Conservation (phyloP, 53 echinoderm and acorn worm species). For the Glandiceps talaboti region DNA sequence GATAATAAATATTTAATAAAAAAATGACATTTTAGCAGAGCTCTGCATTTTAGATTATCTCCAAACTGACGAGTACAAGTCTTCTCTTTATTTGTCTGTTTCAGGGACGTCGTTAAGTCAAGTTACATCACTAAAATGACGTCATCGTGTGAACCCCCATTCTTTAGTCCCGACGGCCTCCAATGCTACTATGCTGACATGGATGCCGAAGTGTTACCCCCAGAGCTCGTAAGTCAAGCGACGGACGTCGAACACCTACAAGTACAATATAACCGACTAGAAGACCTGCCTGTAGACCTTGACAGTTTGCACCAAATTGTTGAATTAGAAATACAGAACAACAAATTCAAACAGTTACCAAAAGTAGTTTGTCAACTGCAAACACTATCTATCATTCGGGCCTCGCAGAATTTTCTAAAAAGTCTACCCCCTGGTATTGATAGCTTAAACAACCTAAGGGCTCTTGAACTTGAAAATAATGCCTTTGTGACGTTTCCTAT, state of each 20-base stretch:
- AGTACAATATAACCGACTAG: conserved; percentile 41
- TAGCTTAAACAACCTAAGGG: conserved; percentile 31
- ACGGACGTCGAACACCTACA: conserved; percentile 70
- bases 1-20: too few relatives aligned
- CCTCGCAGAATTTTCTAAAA: conserved; percentile 45
- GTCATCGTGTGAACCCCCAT: background rate
- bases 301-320: conserved; percentile 18
- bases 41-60: too few relatives aligned
- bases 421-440: conserved; percentile 32
- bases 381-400: conserved; percentile 40
- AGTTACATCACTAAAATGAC: background rate
- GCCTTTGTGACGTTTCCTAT: conserved; percentile 54
- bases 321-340: conserved; percentile 72
- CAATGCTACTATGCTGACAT: background rate
- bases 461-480: conserved; percentile 65
- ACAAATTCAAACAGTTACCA: conserved; percentile 51
- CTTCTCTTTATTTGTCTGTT: too few relatives aligned
- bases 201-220: background rate
- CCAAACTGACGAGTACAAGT: too few relatives aligned
- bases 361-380: conserved; percentile 44
- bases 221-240: conserved; percentile 45
- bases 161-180: background rate
- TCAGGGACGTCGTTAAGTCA: too few relatives aligned
- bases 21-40: too few relatives aligned
- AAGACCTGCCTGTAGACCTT: conserved; percentile 44